These are phyloP conservation scores for Orgyia antiqua DNA, from an alignment of 2,888 invertebrate species.

Conservation along the genomic window DNA sequence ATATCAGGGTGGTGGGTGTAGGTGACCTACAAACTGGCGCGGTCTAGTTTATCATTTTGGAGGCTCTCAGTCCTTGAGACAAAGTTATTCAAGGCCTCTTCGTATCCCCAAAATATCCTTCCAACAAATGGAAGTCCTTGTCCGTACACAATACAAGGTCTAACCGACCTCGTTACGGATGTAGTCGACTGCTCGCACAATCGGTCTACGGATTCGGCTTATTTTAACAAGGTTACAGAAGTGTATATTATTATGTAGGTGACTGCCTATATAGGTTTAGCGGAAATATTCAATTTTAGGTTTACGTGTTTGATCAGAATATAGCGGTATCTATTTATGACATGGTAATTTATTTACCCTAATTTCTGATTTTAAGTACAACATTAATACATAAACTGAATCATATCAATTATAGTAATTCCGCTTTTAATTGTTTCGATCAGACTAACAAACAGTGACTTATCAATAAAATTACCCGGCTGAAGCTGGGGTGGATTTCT, in stretches of 20 bases:
- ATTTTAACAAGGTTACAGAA: slow-evolving; percentile 43
- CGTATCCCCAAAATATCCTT: slow-evolving; percentile 60
- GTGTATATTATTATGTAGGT: slow-evolving; percentile 30
- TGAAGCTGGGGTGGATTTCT: no score
- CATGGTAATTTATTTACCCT: no score
- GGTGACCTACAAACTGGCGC: slow-evolving; percentile 56
- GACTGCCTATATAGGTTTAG: slow-evolving; percentile 18
- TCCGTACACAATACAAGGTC: slow-evolving; percentile 46
- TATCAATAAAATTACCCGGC: no score
- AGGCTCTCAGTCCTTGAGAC: slow-evolving; percentile 51
- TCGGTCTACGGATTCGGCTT: slow-evolving; percentile 37
- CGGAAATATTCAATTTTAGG: slow-evolving; percentile 2
- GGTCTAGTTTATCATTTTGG: slow-evolving; percentile 61
- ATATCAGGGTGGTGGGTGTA: slow-evolving; percentile 49
- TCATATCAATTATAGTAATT: no score
- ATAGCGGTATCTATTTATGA: no score
- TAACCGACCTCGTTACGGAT: slow-evolving; percentile 38
- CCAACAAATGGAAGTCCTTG: slow-evolving; percentile 39
- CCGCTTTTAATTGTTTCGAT: no score
- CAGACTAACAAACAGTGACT: no score
- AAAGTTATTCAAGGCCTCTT: slow-evolving; percentile 57
- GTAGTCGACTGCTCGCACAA: slow-evolving; percentile 40
- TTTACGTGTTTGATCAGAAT: background rate
- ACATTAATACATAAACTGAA: no score
- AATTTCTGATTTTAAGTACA: no score